Evolutionary conservation across 1,140 invertebrate species (phyloP).

Genomic region (Papilio polyxenes): DNA sequence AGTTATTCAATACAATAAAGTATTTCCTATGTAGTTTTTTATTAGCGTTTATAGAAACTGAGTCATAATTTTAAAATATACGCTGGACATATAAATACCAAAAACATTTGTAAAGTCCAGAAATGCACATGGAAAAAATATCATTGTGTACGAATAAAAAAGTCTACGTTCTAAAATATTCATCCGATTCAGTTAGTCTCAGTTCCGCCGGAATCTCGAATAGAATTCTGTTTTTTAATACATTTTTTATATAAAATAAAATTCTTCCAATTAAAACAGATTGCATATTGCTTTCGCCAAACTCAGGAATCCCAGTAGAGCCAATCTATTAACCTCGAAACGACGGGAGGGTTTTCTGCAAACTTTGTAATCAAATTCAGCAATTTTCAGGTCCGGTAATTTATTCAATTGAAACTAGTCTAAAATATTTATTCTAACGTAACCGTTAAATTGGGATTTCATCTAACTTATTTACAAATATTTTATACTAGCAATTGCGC

Average conservation of each 20-base stretch:
- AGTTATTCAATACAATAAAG: no score
- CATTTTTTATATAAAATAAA: constrained; percentile 1
- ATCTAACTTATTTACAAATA: not conserved
- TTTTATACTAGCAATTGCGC: not conserved
- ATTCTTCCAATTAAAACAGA: constrained; percentile 14
- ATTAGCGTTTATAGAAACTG: no score
- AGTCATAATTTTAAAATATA: no score
- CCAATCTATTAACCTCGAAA: constrained; percentile 15
- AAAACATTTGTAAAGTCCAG: no score
- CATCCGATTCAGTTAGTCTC: not conserved
- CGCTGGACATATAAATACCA: no score
- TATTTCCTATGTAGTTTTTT: no score
- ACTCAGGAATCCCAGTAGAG: constrained; percentile 9
- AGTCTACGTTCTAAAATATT: not conserved
- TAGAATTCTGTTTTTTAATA: constrained; percentile 7
- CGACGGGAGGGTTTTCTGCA: constrained; percentile 9
- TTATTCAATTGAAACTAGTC: constrained; percentile 12
- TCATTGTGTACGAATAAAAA: not conserved
- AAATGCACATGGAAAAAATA: not conserved
- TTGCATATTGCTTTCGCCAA: constrained; percentile 18
- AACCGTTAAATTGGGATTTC: not conserved
- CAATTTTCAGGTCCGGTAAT: constrained; percentile 23
- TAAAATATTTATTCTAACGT: constrained; percentile 15
- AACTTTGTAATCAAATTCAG: constrained; percentile 24
- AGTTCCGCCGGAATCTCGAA: not conserved